These are phyloP conservation scores for Eleutherodactylus coqui DNA, from an alignment of 2,797 vertebrate genomes.

Conservation along the genomic window DNA sequence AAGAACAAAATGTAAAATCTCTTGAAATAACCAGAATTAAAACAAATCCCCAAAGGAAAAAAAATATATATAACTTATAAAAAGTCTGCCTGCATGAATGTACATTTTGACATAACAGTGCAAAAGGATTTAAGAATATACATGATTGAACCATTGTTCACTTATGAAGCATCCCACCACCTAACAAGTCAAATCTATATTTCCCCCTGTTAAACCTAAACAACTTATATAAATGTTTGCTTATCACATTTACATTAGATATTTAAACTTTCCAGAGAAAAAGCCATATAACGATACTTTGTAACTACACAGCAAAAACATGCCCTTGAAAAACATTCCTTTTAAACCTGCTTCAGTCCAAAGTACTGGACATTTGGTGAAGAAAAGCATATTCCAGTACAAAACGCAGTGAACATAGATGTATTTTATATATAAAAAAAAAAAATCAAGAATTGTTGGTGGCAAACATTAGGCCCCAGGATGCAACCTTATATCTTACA, in stretches of 20 bases:
- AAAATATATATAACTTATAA: constrained; percentile 63
- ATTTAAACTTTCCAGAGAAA: background rate
- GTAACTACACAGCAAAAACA: constrained; percentile 4
- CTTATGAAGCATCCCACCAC: constrained; percentile 77
- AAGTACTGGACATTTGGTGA: constrained; percentile 23
- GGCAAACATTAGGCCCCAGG: background rate
- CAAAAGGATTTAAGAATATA: constrained; percentile 84
- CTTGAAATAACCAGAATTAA: constrained; percentile 84
- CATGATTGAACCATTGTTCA: constrained; percentile 77
- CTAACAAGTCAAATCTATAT: constrained; percentile 16
- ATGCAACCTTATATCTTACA: background rate
- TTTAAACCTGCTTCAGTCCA: constrained; percentile 6
- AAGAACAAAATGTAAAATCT: constrained; percentile 76
- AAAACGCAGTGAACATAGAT: constrained; percentile 14
- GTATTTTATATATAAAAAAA: background rate
- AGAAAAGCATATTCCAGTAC: constrained; percentile 33
- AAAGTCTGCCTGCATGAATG: constrained; percentile 84
- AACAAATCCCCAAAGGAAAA: constrained; percentile 56
- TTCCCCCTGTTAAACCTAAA: background rate
- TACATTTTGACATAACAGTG: constrained; percentile 91
- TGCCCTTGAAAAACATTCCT: background rate
- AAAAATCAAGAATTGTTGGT: constrained; percentile 15
- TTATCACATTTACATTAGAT: constrained; percentile 19
- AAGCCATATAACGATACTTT: background rate
- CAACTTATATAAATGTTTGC: constrained; percentile 1